Base-by-base conservation (phyloP, 2,888 invertebrate species). In the Acleris cristana region DNA sequence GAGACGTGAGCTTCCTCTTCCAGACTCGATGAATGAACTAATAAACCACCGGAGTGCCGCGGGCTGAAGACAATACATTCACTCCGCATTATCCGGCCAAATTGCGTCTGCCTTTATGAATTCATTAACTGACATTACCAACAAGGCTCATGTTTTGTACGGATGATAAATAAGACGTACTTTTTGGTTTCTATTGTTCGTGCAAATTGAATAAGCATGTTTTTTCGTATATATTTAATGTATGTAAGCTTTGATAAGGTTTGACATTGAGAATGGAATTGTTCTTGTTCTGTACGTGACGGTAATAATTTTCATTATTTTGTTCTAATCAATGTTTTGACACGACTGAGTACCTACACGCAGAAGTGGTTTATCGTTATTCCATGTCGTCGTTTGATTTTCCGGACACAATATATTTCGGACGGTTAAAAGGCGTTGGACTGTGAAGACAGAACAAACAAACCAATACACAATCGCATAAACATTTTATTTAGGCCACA, bases 121-220 rank as follows among this genome's bases (percentile, higher is more conserved):
- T 76, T 77, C 81, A 79, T 83, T 83, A 83, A 74, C 73, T 78
- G 69, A 74, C 79, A 76, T 78, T 76, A 79, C 76, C 72, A 71
- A 79, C 79, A 79, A 80, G 77, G 81, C 81, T 80, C 80, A 40
- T 40, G 40, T 84, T 76, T 79, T 75, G 73, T 78, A 72, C 64
- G 71, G 69, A 66, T 70, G 54, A 65, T 61, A 61, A 57, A 67
- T 65, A 59, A 40, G 48, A 54, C 23, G 53, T 56, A 63, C 19
- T 48, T 40, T 48, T 44, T 54, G 44, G 58, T 52, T 56, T 57
- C 48, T 52, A 57, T 48, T 55, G 64, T 34, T 54, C 26, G 55
- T 45, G 58, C 8, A 48, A 54, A 65, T 45, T 44, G 14, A 21
- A 40, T 52, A 34, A 53, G 16, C 4, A 51, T 8, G 8, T 51